Percentiles rank a stretch among this genome's conserved stretches.
These are phyloP conservation scores for Dysidea cf. avara DNA, from an alignment of 37 sponge, comb jelly and placozoan species.

Conservation along the genomic window DNA sequence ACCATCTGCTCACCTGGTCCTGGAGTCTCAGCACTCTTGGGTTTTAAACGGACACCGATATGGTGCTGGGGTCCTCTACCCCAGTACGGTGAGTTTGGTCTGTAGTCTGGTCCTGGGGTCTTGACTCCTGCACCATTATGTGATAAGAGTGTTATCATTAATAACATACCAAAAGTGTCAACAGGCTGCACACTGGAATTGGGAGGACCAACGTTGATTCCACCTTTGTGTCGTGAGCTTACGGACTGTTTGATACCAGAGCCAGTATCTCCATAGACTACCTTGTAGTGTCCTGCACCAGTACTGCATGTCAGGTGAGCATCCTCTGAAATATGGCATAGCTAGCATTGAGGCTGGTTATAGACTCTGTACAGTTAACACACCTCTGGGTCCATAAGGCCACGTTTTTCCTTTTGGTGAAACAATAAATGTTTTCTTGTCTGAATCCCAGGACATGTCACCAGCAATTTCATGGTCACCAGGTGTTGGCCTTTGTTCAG, in stretches of 20 bases:
- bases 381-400: slow-evolving; percentile 54
- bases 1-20: slow-evolving; percentile 37
- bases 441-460: slow-evolving; percentile 21
- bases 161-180: slow-evolving; percentile 43
- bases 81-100: slow-evolving; percentile 20
- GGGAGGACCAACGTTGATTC: slow-evolving; percentile 53
- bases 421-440: slow-evolving; percentile 40
- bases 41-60: slow-evolving; percentile 6
- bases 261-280: slow-evolving; percentile 25
- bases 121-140: slow-evolving; percentile 47
- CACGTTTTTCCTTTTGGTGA: slow-evolving; percentile 31
- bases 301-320: slow-evolving; percentile 53
- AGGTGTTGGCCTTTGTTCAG: slow-evolving; percentile 16
- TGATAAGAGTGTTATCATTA: too few relatives aligned
- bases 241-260: not conserved
- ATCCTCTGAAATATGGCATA: slow-evolving; percentile 22
- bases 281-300: slow-evolving; percentile 39
- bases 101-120: slow-evolving; percentile 49
- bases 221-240: slow-evolving; percentile 38
- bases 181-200: slow-evolving; percentile 42
- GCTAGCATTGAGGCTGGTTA: not conserved
- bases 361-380: slow-evolving; percentile 2
- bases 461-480: slow-evolving; percentile 30
- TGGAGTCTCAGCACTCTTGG: slow-evolving; percentile 2
- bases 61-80: slow-evolving; percentile 32